Conservation (phyloP, 2,797 vertebrate genomes). For the Acomys russatus region DNA sequence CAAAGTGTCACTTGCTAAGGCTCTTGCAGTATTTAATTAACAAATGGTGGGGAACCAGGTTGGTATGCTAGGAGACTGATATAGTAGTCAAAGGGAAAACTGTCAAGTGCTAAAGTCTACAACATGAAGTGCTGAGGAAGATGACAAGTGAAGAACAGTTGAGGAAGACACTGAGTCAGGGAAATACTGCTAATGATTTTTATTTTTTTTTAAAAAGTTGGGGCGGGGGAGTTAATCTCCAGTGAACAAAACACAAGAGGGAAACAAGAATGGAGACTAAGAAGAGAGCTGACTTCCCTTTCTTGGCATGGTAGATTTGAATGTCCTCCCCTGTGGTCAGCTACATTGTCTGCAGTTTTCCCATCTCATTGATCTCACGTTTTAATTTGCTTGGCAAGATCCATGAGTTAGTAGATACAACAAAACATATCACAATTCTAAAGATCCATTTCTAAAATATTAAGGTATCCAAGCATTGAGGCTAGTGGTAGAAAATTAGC, state of each 20-base stretch:
- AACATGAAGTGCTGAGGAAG: neutral
- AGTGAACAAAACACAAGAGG: neutral
- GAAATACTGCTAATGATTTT: neutral
- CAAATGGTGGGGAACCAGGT: neutral
- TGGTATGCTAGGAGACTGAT: neutral
- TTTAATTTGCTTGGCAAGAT: neutral
- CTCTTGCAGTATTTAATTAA: neutral
- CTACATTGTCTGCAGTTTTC: neutral
- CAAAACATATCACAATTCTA: slow-evolving; percentile 4
- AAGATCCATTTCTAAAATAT: slow-evolving; percentile 16
- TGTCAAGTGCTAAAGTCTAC: neutral
- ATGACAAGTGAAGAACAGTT: neutral
- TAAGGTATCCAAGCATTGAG: neutral
- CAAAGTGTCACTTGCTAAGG: neutral
- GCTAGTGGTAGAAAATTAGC: neutral
- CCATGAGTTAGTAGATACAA: neutral
- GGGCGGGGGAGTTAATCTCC: neutral
- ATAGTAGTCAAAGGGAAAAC: neutral
- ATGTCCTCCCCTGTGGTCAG: neutral
- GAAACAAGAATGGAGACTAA: neutral
- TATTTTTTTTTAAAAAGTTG: neutral
- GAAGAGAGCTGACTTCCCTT: neutral
- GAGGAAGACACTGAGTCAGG: neutral
- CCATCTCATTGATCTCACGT: slow-evolving; percentile 23
- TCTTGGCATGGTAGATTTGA: neutral